Evolutionary conservation across 1,140 invertebrate genomes (phyloP), one percentile per base, ranked within the genome.

Genomic region (Drosophila rhopaloa): DNA sequence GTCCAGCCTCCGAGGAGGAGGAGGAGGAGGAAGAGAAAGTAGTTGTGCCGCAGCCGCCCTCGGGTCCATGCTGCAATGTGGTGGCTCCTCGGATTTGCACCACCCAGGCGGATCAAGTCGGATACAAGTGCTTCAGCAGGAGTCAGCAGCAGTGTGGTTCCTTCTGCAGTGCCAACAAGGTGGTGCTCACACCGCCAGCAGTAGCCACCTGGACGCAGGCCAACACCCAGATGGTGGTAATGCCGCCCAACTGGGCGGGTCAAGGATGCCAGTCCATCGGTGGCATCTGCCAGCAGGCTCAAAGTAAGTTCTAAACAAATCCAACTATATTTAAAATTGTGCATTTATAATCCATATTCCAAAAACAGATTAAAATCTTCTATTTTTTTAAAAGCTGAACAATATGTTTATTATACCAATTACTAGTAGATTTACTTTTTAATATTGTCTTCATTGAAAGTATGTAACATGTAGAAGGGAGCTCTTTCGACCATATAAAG

Each of bases 111-210:
- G 43, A 61, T n/a, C 51, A 41, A 5, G 16, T 7, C 2, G 60
- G 38, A 5, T 91, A 85, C 83, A 68, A 74, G 9, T 91, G 88
- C 65, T 84, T 51, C 46, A 89, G 76, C 59, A 41, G 53, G 1
- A 75, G 48, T 6, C 67, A 74, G 16, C 51, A 74, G 41, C 61
- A 65, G 7, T 91, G 88, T 16, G 88, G 88, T 0, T 38, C 46
- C 35, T 59, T 91, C 40, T 91, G 88, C 29, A 68, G 47, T 27
- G 66, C 83, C 10, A 61, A 59, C 38, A 83, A 68, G 9, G 40
- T 91, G 50, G 50, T 79, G 14, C 72, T 91, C 2, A 72, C 16
- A 8, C 65, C 88, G 8, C 10, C 9, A 6, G 16, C 50, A 0
- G 29, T 19, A 0, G 41, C 32, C 29, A 60, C 35, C 1, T 84